Evolutionary conservation across 2,888 invertebrate genomes (phyloP), one percentile per base, ranked within the genome.

Genomic region (Noctua janthina): DNA sequence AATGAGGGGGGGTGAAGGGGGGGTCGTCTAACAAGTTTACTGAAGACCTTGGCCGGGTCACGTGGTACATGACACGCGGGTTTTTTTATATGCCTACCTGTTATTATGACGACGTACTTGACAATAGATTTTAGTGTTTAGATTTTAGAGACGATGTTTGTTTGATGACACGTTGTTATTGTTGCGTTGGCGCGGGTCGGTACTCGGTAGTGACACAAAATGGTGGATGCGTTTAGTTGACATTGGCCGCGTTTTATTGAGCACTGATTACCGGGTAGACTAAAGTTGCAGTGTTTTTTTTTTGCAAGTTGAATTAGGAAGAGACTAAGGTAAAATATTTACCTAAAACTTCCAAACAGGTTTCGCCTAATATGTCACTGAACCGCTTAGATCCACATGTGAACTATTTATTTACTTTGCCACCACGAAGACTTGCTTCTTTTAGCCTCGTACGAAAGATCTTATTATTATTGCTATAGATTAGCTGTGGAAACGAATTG

Each of bases 21-120:
- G 84, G 80, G 71, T 66, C 79, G 78, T 77, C 82, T 92, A 91
- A 92, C 91, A 88, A 91, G 91, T 91, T 92, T 92, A 92, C 74
- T 29, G 82, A 76, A 81, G 88, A 88, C 92, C 91, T 92, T 92
- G 92, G 84, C 81, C 85, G 79, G 90, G 85, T 89, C 84, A 85
- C 86, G 80, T 89, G 82, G 85, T 74, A 66, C 81, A 89, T 83
- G 87, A 83, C 83, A 82, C 81, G 79, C 74, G 74, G 80, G 74
- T 82, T 81, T 81, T 81, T 84, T 86, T 81, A 70, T 81, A 70
- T 78, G 46, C 78, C 39, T 39, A 39, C 39, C 39, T 68, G 69
- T 84, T 72, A 85, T 85, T 81, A 88, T 70, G 66, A 72, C 71
- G 78, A 78, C 66, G 74, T 88, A 76, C 82, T 86, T 81, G 76